Conservation (phyloP, 2,888 invertebrate genomes). For the Netelia virgata region DNA sequence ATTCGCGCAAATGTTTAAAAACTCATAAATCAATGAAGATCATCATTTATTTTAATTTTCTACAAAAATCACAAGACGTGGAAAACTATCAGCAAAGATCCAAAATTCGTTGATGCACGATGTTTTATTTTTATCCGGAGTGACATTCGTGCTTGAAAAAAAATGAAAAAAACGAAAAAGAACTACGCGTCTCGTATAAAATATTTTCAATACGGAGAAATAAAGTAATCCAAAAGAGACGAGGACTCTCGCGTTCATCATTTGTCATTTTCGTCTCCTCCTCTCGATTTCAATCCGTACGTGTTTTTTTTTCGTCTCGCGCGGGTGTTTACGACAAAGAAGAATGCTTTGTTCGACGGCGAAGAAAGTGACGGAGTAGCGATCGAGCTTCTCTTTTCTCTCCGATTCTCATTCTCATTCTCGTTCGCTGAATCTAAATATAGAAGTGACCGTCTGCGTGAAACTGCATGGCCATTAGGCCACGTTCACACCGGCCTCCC, state of each 20-base stretch:
- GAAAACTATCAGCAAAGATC: neutral
- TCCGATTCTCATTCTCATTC: constrained; percentile 40
- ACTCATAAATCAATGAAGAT: neutral
- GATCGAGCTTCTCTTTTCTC: constrained; percentile 30
- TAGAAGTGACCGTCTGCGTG: constrained; percentile 83
- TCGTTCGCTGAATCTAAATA: constrained; percentile 82
- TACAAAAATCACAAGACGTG: neutral
- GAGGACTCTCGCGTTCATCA: neutral
- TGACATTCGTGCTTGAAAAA: too few relatives aligned
- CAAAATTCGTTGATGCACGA: neutral
- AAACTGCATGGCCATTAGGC: constrained; percentile 79
- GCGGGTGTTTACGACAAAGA: constrained; percentile 55
- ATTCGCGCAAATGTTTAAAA: too few relatives aligned
- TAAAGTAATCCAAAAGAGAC: too few relatives aligned
- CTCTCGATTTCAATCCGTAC: constrained; percentile 13
- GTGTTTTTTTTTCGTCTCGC: constrained; percentile 68
- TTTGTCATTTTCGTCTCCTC: constrained; percentile 1
- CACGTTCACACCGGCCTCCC: constrained; percentile 73
- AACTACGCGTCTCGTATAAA: too few relatives aligned
- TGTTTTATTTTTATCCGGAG: neutral
- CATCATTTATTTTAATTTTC: neutral
- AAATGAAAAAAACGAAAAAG: too few relatives aligned
- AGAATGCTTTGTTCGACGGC: constrained; percentile 82
- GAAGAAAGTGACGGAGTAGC: constrained; percentile 81
- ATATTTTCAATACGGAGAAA: too few relatives aligned